A percentile compares a stretch with the other conserved stretches of the same genome.
phyloP scores from a whole-genome alignment of 2,797 vertebrate genomes.

The Dendrocincla fuliginosa region DNA sequence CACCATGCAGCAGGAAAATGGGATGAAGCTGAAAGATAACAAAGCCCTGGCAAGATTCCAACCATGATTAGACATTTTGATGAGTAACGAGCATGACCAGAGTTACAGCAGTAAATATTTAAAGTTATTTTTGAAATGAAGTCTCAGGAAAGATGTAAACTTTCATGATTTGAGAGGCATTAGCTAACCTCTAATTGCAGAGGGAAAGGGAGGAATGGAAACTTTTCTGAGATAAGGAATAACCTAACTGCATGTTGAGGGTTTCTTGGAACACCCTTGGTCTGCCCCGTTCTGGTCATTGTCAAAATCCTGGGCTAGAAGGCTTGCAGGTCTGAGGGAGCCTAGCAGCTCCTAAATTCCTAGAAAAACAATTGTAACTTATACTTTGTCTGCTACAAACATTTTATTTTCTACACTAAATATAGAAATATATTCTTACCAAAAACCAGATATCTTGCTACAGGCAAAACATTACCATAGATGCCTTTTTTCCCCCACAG shows the following conservation, averaged over 20 bases:
- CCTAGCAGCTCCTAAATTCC: neutral
- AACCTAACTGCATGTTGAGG: slow-evolving; percentile 14
- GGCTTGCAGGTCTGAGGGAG: neutral
- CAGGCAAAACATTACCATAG: neutral
- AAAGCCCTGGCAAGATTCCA: neutral
- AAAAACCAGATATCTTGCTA: neutral
- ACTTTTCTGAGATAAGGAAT: slow-evolving; percentile 35
- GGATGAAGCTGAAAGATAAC: slow-evolving; percentile 17
- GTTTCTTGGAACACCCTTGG: slow-evolving; percentile 28
- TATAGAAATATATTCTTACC: neutral
- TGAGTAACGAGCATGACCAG: neutral
- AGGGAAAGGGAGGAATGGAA: slow-evolving; percentile 38
- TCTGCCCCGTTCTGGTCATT: neutral
- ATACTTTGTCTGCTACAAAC: neutral
- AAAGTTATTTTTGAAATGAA: slow-evolving; percentile 35
- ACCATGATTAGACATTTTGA: neutral
- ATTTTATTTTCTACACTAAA: neutral
- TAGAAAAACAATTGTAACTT: slow-evolving; percentile 15
- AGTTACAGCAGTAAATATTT: slow-evolving; percentile 39
- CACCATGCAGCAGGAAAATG: neutral
- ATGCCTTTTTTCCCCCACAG: neutral
- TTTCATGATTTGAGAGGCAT: neutral
- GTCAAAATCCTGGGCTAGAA: slow-evolving; percentile 25
- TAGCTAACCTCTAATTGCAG: slow-evolving; percentile 34
- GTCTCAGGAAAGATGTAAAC: slow-evolving; percentile 28